phyloP scores from a whole-genome alignment of 1,140 invertebrate genomes.

The Pygmarrhopalites habei region DNA sequence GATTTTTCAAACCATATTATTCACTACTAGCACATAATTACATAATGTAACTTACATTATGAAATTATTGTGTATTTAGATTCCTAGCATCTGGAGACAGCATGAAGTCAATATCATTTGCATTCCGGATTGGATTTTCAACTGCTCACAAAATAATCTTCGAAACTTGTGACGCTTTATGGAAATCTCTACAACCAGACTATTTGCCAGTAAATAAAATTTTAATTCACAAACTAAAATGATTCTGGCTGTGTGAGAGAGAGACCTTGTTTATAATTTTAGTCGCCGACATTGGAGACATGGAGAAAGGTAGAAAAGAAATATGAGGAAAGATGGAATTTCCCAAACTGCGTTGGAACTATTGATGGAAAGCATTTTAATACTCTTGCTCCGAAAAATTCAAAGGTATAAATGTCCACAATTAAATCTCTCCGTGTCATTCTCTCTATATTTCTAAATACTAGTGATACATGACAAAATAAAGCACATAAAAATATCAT shows the following conservation, averaged over 20 bases:
- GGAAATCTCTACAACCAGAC: slow-evolving; percentile 27
- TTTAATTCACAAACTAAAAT: background rate
- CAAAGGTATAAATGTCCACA: slow-evolving; percentile 40
- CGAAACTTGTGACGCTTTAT: slow-evolving; percentile 36
- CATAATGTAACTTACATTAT: background rate
- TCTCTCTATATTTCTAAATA: slow-evolving; percentile 47
- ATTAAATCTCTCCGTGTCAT: slow-evolving; percentile 39
- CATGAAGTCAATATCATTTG: slow-evolving; percentile 28
- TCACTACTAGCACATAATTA: no score
- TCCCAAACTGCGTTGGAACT: no score
- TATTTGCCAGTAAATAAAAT: background rate
- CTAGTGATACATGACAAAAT: background rate
- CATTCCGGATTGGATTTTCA: slow-evolving; percentile 37
- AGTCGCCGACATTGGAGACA: slow-evolving; percentile 12
- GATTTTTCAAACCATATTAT: background rate
- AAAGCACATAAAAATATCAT: background rate
- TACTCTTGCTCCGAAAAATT: no score
- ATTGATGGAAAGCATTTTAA: no score
- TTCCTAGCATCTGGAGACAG: slow-evolving; percentile 38
- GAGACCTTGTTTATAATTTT: no score
- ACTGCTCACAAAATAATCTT: slow-evolving; percentile 28
- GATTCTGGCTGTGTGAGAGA: no score
- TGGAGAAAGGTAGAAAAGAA: no score
- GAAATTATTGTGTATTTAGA: background rate
- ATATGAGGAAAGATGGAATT: no score